phyloP scores from a whole-genome alignment of 1,140 invertebrate genomes.

The Drosophila serrata region DNA sequence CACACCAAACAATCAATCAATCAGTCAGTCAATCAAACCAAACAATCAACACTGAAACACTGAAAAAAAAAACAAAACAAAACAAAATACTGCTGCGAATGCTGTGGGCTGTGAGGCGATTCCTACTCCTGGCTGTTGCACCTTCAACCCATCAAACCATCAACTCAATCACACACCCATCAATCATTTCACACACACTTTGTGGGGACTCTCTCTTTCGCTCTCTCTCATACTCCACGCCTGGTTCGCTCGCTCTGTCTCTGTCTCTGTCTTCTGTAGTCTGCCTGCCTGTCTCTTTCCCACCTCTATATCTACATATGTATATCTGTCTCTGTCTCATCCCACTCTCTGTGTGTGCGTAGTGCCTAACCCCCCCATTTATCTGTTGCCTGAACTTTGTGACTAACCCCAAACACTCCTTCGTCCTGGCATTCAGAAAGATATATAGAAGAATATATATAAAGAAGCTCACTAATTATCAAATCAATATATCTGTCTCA shows the following conservation, averaged over 20 bases:
- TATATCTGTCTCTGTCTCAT: slow-evolving; percentile 22
- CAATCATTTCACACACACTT: slow-evolving; percentile 1
- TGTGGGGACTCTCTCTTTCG: slow-evolving; percentile 42
- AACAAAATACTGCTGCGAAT: slow-evolving; percentile 35
- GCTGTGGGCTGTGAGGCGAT: slow-evolving; percentile 56
- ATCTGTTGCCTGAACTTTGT: slow-evolving; percentile 27
- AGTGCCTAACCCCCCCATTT: slow-evolving; percentile 23
- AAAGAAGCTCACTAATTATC: slow-evolving; percentile 6
- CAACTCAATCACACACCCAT: slow-evolving; percentile 19
- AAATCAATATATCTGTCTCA: slow-evolving; percentile 1
- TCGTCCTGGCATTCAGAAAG: slow-evolving; percentile 33
- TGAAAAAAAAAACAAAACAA: slow-evolving; percentile 2
- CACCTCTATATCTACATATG: neutral
- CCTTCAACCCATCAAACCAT: slow-evolving; percentile 59
- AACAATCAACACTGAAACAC: slow-evolving; percentile 49
- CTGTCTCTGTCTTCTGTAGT: slow-evolving; percentile 17
- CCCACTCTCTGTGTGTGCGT: slow-evolving; percentile 17
- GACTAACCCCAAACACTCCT: slow-evolving; percentile 40
- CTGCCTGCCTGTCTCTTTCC: slow-evolving; percentile 25
- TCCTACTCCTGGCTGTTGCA: slow-evolving; percentile 67
- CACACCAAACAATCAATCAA: slow-evolving; percentile 46
- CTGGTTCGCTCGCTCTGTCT: slow-evolving; percentile 4
- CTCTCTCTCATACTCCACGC: slow-evolving; percentile 35
- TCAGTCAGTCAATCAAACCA: slow-evolving; percentile 30
- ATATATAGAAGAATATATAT: neutral